Evolutionary conservation across 2,113 vertebrate species (phyloP).

Genomic region (Tyrannus savana): DNA sequence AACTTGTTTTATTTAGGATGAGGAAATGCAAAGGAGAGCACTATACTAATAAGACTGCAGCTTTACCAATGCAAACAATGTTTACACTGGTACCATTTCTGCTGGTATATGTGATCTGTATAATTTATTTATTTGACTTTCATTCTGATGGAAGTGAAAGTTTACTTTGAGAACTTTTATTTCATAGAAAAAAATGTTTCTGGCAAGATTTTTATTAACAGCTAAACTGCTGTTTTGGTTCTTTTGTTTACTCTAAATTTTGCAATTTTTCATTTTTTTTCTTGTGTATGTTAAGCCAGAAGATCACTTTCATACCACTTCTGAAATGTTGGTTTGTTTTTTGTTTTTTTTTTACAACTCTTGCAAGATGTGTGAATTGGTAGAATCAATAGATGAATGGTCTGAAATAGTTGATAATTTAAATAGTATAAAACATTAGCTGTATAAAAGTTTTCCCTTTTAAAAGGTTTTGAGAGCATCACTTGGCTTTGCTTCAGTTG

Average conservation of each 20-base stretch:
- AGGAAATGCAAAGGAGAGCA: neutral
- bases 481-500: neutral
- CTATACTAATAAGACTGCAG: neutral
- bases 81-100: neutral
- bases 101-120: neutral
- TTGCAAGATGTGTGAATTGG: neutral
- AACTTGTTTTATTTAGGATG: neutral
- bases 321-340: neutral
- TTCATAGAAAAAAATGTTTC: neutral
- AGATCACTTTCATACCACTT: neutral
- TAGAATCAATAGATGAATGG: neutral
- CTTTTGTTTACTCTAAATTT: neutral
- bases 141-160: neutral
- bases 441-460: neutral
- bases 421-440: neutral
- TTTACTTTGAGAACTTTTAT: neutral
- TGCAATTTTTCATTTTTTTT: neutral
- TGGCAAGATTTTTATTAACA: neutral
- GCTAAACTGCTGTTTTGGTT: neutral
- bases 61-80: neutral
- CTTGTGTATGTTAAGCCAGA: neutral
- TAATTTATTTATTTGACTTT: neutral
- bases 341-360: neutral
- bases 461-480: neutral
- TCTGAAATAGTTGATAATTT: neutral